Evolutionary conservation across 2,888 invertebrate species (phyloP).

Genomic region (Gnatocerus cornutus): DNA sequence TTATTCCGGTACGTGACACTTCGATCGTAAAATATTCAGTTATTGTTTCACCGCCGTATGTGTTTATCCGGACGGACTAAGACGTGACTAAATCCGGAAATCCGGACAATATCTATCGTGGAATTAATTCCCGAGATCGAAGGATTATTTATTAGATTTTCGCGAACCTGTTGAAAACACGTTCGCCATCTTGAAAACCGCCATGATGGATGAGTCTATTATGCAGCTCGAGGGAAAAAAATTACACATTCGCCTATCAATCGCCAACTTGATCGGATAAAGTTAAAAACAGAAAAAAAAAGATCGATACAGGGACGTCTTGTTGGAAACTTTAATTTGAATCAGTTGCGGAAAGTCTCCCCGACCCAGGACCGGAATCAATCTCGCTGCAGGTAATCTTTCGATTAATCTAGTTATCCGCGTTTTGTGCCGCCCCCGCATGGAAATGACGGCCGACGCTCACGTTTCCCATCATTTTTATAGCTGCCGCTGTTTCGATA

Average conservation of each 20-base stretch:
- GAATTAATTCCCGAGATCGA: too few species aligned
- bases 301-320: constrained; percentile 6
- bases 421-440: constrained; percentile 11
- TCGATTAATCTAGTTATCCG: constrained; percentile 54
- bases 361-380: constrained; percentile 43
- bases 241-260: constrained; percentile 2
- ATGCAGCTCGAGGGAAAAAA: neutral
- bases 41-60: constrained; percentile 34
- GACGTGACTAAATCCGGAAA: constrained; percentile 26
- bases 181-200: neutral
- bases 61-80: constrained; percentile 24
- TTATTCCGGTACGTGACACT: constrained; percentile 41
- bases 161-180: constrained; percentile 16
- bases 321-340: constrained; percentile 27
- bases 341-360: constrained; percentile 33
- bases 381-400: constrained; percentile 53
- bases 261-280: constrained; percentile 5
- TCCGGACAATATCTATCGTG: constrained; percentile 11
- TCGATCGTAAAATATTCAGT: constrained; percentile 39
- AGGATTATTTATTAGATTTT: constrained; percentile 22
- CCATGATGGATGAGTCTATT: constrained; percentile 14
- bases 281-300: constrained; percentile 5
- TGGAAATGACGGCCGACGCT: neutral
- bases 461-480: too few species aligned
- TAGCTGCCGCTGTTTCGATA: too few species aligned